phyloP scores from a whole-genome alignment of 1,140 invertebrate species.

The Euwallacea fornicatus region DNA sequence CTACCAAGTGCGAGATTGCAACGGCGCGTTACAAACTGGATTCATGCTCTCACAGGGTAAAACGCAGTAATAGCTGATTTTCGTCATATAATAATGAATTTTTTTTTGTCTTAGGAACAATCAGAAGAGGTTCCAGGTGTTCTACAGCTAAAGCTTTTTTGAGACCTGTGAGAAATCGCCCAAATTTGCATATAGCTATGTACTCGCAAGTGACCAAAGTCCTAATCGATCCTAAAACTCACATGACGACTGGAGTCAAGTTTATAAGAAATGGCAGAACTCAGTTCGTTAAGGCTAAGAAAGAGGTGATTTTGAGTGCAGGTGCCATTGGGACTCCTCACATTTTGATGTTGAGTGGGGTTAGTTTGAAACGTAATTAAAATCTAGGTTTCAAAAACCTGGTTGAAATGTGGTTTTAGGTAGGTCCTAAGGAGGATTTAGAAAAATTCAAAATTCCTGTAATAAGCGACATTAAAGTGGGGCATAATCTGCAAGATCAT shows the following conservation, averaged over 20 bases:
- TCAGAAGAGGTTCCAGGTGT: slow-evolving; percentile 82
- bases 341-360: slow-evolving; percentile 86
- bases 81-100: neutral
- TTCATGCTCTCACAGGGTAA: slow-evolving; percentile 79
- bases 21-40: slow-evolving; percentile 79
- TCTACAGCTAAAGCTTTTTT: slow-evolving; percentile 89
- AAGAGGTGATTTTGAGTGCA: slow-evolving; percentile 79
- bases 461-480: slow-evolving; percentile 74
- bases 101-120: slow-evolving; percentile 60
- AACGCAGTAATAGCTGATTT: neutral
- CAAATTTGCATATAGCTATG: slow-evolving; percentile 82
- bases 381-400: neutral
- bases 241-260: slow-evolving; percentile 75
- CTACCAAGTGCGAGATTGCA: slow-evolving; percentile 75
- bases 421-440: slow-evolving; percentile 80
- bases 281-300: slow-evolving; percentile 66
- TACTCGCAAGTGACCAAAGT: slow-evolving; percentile 75
- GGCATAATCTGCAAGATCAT: slow-evolving; percentile 83
- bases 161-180: slow-evolving; percentile 72
- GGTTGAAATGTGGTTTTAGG: slow-evolving; percentile 40
- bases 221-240: slow-evolving; percentile 65
- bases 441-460: slow-evolving; percentile 73
- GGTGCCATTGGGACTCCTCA: slow-evolving; percentile 82
- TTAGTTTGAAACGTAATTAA: slow-evolving; percentile 49
- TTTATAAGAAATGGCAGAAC: slow-evolving; percentile 67